Percentiles rank a stretch among this genome's conserved stretches.
Conservation (phyloP, 2,888 invertebrate species). For the Zygaena filipendulae region DNA sequence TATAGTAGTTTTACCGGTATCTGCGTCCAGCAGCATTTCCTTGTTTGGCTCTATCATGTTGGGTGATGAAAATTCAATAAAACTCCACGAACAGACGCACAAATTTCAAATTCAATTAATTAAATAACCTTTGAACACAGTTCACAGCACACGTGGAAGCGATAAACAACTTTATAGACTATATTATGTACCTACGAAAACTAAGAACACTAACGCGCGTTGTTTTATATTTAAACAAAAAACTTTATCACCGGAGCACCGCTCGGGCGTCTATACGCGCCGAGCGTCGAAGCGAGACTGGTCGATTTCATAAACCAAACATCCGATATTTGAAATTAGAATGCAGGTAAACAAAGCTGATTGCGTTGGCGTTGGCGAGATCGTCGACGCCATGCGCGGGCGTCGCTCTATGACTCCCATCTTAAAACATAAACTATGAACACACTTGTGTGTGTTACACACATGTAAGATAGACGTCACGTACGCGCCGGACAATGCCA, state of each 20-base stretch:
- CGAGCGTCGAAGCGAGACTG: conserved; percentile 34
- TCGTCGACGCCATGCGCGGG: not conserved
- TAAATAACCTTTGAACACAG: too few relatives aligned
- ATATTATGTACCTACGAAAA: too few relatives aligned
- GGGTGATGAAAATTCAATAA: too few relatives aligned
- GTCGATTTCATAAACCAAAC: conserved; percentile 3
- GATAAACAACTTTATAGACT: too few relatives aligned
- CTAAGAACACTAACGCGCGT: too few relatives aligned
- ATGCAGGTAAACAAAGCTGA: conserved; percentile 25
- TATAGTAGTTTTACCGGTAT: conserved; percentile 32
- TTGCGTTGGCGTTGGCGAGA: conserved; percentile 19
- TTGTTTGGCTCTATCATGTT: conserved; percentile 31
- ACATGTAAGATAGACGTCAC: too few relatives aligned
- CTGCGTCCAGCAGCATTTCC: conserved; percentile 26
- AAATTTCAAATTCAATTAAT: conserved; percentile 15
- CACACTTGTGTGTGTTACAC: too few relatives aligned
- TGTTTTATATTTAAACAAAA: too few relatives aligned
- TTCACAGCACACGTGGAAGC: too few relatives aligned
- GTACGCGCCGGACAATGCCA: too few relatives aligned
- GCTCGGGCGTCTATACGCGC: conserved; percentile 28
- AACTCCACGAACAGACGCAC: too few relatives aligned
- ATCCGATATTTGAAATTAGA: conserved; percentile 30
- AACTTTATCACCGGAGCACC: not conserved
- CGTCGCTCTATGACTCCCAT: not conserved
- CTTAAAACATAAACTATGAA: too few relatives aligned